These are phyloP conservation scores for Catostomus latipinnis DNA, from an alignment of 2,797 vertebrate genomes.

Conservation along the genomic window DNA sequence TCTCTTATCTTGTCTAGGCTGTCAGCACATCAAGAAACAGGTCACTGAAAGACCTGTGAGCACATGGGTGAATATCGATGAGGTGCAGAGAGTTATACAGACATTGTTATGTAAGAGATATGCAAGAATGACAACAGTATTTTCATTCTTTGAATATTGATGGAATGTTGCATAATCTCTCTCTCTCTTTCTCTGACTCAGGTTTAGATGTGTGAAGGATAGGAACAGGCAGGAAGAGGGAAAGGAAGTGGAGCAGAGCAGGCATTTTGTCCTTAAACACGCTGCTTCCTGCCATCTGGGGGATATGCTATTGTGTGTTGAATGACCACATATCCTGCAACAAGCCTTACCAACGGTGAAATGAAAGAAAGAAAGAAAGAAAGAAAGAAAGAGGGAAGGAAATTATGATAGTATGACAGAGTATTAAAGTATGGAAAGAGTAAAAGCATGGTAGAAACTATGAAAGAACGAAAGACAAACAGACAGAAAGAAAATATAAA, in stretches of 20 bases:
- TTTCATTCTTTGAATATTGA: not conserved
- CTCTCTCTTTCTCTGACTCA: not conserved
- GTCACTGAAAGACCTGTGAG: not conserved
- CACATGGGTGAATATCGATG: not conserved
- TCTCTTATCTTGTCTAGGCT: constrained; percentile 7
- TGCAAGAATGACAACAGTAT: not conserved
- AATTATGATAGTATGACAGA: no score
- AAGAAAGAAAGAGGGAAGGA: not conserved
- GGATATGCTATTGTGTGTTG: constrained; percentile 75
- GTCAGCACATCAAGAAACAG: constrained; percentile 9
- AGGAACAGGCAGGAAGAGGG: constrained; percentile 73
- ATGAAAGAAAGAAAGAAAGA: constrained; percentile 38
- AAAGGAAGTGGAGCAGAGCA: constrained; percentile 70
- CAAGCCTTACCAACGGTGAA: constrained; percentile 62
- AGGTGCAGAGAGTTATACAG: not conserved
- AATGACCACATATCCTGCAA: constrained; percentile 73
- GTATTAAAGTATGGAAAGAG: no score
- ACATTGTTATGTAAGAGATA: not conserved
- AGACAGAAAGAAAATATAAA: no score
- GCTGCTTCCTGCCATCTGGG: constrained; percentile 80
- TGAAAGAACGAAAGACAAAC: no score
- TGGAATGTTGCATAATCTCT: not conserved
- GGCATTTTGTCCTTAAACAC: constrained; percentile 71
- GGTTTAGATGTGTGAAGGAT: constrained; percentile 4
- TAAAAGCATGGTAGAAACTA: no score